phyloP scores from a whole-genome alignment of 1,140 invertebrate species.

The Bombus superbus region DNA sequence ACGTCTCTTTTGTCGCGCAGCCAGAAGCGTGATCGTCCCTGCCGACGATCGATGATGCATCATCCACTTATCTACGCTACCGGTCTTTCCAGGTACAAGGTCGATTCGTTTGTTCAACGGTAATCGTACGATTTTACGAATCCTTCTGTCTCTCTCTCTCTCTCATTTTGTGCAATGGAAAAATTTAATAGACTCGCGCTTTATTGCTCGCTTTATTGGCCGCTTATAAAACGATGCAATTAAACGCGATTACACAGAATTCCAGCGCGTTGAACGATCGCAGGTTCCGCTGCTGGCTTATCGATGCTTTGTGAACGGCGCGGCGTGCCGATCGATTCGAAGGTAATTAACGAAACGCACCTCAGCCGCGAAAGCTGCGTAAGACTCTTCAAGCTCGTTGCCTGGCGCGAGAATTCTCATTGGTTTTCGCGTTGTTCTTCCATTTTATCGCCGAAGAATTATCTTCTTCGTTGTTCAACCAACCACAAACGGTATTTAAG shows the following conservation, averaged over 20 bases:
- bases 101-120: not conserved
- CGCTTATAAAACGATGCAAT: constrained; percentile 26
- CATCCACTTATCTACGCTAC: constrained; percentile 17
- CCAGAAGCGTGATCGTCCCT: not conserved
- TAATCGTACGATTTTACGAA: not conserved
- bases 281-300: constrained; percentile 5
- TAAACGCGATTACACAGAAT: constrained; percentile 38
- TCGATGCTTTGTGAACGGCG: constrained; percentile 43
- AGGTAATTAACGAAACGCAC: constrained; percentile 75
- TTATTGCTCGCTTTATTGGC: constrained; percentile 22
- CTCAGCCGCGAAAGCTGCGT: constrained; percentile 60
- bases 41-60: not conserved
- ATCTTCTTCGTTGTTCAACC: no score
- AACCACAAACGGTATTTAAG: no score
- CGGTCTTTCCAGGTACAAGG: not conserved
- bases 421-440: constrained; percentile 35
- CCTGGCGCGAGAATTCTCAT: not conserved
- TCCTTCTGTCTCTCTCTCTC: not conserved
- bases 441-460: constrained; percentile 16
- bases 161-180: not conserved
- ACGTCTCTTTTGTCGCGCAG: constrained; percentile 69
- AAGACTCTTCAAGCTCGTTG: constrained; percentile 1
- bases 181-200: constrained; percentile 28
- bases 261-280: constrained; percentile 22
- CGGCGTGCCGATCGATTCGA: constrained; percentile 69